Conservation (phyloP, 1,140 invertebrate genomes). For the Danaus melanippus region DNA sequence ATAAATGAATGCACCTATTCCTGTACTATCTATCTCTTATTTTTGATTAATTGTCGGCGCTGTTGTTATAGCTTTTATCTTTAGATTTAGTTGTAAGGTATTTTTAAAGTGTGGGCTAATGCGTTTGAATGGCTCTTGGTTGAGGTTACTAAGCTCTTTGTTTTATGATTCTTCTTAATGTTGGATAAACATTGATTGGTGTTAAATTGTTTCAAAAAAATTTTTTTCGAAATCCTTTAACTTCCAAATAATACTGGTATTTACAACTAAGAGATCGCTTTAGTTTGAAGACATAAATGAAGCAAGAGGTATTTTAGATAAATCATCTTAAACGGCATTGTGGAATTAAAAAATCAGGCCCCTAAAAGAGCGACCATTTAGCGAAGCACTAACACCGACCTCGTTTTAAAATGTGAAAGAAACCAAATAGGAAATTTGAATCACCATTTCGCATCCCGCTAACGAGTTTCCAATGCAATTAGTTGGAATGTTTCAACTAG, state of each 20-base stretch:
- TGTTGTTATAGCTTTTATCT: slow-evolving; percentile 47
- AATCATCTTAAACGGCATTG: slow-evolving; percentile 11
- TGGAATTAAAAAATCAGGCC: slow-evolving; percentile 14
- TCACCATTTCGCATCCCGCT: slow-evolving; percentile 46
- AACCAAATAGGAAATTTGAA: slow-evolving; percentile 48
- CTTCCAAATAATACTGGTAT: too few species aligned
- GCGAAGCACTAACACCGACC: slow-evolving; percentile 28
- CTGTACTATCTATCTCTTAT: slow-evolving; percentile 46
- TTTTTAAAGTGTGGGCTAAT: slow-evolving; percentile 35
- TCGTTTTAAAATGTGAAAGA: slow-evolving; percentile 35
- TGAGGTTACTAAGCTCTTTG: too few species aligned
- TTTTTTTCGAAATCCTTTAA: too few species aligned
- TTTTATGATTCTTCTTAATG: too few species aligned
- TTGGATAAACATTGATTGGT: too few species aligned
- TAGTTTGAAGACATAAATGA: not conserved
- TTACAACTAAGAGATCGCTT: too few species aligned
- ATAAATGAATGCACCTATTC: slow-evolving; percentile 55
- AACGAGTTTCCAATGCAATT: slow-evolving; percentile 56
- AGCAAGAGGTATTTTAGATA: slow-evolving; percentile 1
- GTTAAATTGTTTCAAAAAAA: too few species aligned
- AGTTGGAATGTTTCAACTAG: slow-evolving; percentile 33
- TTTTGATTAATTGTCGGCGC: slow-evolving; percentile 46
- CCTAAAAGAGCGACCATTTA: slow-evolving; percentile 26
- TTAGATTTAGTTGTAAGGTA: slow-evolving; percentile 55
- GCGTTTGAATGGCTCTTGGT: not conserved